These are phyloP conservation scores for Cirrhinus mrigala DNA, from an alignment of 2,797 vertebrate genomes.

Conservation along the genomic window DNA sequence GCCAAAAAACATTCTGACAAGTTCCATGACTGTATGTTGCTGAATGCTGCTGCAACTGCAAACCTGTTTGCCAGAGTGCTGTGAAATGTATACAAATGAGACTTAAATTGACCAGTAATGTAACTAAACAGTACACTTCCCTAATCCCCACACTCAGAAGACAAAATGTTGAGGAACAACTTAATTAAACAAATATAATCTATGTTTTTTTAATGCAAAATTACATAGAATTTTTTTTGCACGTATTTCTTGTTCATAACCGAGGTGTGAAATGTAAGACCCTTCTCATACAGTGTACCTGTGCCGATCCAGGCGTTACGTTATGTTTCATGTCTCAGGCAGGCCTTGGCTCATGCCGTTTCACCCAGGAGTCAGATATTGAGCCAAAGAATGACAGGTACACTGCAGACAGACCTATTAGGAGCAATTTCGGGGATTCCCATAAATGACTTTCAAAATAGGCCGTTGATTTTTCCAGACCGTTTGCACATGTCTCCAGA, in stretches of 20 bases:
- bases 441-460: conserved; percentile 65
- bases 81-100: conserved; percentile 1
- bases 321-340: neutral
- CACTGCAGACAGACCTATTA: conserved; percentile 66
- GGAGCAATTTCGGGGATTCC: conserved; percentile 69
- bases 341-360: conserved; percentile 31
- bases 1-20: conserved; percentile 72
- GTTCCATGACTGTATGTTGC: conserved; percentile 63
- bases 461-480: conserved; percentile 58
- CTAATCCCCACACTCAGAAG: conserved; percentile 6
- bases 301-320: conserved; percentile 29
- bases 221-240: neutral
- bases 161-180: neutral
- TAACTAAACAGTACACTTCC: conserved; percentile 39
- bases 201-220: neutral
- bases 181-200: neutral
- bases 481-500: conserved; percentile 50
- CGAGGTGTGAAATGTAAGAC: neutral
- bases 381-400: conserved; percentile 61
- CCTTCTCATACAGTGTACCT: neutral
- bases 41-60: conserved; percentile 59
- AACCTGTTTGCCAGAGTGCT: conserved; percentile 44
- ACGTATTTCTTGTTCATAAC: neutral
- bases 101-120: conserved; percentile 31
- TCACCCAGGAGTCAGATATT: conserved; percentile 21